A percentile compares a stretch with the other conserved stretches of the same genome.
These are phyloP conservation scores for Coptodon bakossiorum DNA, from an alignment of 2,113 vertebrate species.

Conservation along the genomic window DNA sequence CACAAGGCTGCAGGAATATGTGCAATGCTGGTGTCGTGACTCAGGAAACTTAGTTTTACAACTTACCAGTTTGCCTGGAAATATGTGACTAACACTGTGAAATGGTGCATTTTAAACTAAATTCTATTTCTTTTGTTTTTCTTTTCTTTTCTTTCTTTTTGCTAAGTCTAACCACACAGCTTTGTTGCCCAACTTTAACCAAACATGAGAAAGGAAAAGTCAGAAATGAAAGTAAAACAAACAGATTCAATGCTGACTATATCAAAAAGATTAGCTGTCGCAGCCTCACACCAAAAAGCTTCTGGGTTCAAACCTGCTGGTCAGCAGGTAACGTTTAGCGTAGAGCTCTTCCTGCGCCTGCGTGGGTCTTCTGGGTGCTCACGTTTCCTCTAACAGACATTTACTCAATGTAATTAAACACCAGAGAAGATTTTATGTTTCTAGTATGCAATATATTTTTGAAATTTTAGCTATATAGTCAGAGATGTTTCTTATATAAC, in stretches of 20 bases:
- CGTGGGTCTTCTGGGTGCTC: not conserved
- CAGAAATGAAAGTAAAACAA: not conserved
- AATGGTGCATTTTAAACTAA: not conserved
- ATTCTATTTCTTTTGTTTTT: not conserved
- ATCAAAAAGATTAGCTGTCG: not conserved
- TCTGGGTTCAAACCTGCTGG: not conserved
- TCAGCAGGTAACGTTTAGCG: no score
- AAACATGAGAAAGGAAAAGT: not conserved
- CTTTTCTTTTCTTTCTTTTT: rapidly evolving
- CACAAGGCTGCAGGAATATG: not conserved
- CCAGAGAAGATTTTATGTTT: not conserved
- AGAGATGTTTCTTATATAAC: not conserved
- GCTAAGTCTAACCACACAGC: not conserved
- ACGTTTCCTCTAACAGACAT: not conserved
- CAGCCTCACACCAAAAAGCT: not conserved
- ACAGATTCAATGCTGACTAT: not conserved
- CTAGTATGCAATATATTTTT: not conserved
- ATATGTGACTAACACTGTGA: not conserved
- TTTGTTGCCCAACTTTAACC: not conserved
- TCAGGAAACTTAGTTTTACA: not conserved
- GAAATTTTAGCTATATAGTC: not conserved
- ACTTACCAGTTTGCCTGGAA: not conserved
- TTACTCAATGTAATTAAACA: not conserved
- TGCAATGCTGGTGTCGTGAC: not conserved
- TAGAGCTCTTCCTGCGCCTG: not conserved